phyloP scores from a whole-genome alignment of 2,888 invertebrate genomes.

The Scelioninae gen. 1 region DNA sequence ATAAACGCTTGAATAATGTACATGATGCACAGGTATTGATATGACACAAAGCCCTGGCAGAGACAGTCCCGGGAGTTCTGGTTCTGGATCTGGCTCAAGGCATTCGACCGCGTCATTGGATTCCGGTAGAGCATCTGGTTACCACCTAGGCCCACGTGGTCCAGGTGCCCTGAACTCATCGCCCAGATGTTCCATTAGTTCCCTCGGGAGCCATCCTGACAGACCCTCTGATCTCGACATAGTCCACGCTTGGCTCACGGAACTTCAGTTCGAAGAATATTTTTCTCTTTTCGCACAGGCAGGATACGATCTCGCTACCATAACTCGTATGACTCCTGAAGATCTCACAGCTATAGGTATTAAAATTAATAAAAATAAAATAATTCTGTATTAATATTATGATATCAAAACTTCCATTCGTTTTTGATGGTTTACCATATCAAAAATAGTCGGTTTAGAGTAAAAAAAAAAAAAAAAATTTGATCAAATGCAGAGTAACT shows the following conservation, averaged over 20 bases:
- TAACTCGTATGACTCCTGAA: constrained; percentile 99
- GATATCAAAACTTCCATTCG: too few species aligned
- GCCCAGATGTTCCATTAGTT: constrained; percentile 90
- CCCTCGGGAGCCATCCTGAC: constrained; percentile 83
- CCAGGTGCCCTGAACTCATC: constrained; percentile 86
- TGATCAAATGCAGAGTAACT: too few species aligned
- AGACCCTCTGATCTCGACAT: constrained; percentile 92
- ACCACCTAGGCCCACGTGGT: constrained; percentile 86
- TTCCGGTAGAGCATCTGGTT: constrained; percentile 95
- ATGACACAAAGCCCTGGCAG: constrained; percentile 91
- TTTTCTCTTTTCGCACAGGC: constrained; percentile 96
- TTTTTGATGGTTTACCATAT: too few species aligned
- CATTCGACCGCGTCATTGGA: constrained; percentile 96
- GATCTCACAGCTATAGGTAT: constrained; percentile 93
- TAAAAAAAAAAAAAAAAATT: too few species aligned
- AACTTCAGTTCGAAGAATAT: constrained; percentile 97
- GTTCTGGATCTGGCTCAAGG: constrained; percentile 94
- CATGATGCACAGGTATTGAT: constrained; percentile 81
- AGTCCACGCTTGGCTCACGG: constrained; percentile 96
- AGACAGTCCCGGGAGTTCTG: constrained; percentile 95
- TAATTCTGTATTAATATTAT: too few species aligned
- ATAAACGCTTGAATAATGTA: constrained; percentile 8
- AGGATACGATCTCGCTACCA: constrained; percentile 98
- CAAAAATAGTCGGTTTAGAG: too few species aligned
- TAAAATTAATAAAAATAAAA: too few species aligned